Base-by-base conservation (phyloP, 2,888 invertebrate genomes). In the Melanotus villosus region DNA sequence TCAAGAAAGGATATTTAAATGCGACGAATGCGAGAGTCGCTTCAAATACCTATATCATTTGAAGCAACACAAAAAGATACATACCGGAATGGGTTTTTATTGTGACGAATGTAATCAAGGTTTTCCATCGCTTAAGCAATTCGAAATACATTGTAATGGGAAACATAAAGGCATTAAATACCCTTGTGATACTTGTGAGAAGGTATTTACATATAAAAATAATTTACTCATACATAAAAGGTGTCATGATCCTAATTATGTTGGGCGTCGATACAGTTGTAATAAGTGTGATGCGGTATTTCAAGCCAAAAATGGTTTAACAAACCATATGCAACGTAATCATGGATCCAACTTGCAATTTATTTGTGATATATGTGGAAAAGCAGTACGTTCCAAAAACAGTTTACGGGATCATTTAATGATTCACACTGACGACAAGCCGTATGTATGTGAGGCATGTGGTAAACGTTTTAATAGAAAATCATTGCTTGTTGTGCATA, bases 371-470 rank as follows among this genome's bases (percentile, higher is more conserved):
- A 23, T 65, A 3, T 73, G 73, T 32, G 68, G 63, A 7, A 70
- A 71, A 32, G 65, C 14, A 4, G 41, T 52, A 9, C 18, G 21
- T 10, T 47, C 32, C n/a, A 43, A 14, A 18, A 16, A 5, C 3
- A 36, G 50, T 18, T 16, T 62, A 14, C 12, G 14, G 1, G 2
- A 23, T 9, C 62, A 62, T 19, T 1, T 34, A n/a, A 45, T 9
- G 32, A n/a, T 50, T 16, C 62, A 62, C 9, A 9, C 7, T 1
- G 58, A 84, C 23, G 85, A 85, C 5, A 87, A 86, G 65, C 86
- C 84, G 34, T 86, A 83, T 69, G 86, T 85, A 54, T 89, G 89
- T 70, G 77, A 85, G 2, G 80, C 85, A 0, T 88, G 87, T 50
- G 72, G 85, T 0, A 76, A 81, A 34, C 82, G 77, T 0, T 87